These are phyloP conservation scores for Linurgus olivaceus DNA, from an alignment of 2,797 vertebrate genomes.

Conservation along the genomic window DNA sequence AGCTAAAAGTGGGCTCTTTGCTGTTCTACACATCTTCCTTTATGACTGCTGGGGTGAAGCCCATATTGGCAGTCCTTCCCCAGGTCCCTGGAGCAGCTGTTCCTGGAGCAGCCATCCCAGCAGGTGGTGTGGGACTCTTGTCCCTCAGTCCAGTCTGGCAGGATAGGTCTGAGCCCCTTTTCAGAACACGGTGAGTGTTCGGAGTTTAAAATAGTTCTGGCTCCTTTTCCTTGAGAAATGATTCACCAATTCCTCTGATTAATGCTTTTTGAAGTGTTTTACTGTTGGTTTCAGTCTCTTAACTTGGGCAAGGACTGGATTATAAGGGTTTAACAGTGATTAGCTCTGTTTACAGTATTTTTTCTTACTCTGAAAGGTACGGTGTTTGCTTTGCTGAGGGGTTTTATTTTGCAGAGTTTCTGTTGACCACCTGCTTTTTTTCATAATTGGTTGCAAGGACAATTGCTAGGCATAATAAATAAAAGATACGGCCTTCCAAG, in stretches of 20 bases:
- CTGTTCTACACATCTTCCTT: constrained; percentile 70
- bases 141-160: constrained; percentile 69
- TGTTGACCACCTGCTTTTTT: constrained; percentile 63
- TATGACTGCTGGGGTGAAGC: constrained; percentile 64
- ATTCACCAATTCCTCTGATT: constrained; percentile 12
- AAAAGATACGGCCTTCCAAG: constrained; percentile 43
- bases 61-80: constrained; percentile 72
- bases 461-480: constrained; percentile 60
- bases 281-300: constrained; percentile 58
- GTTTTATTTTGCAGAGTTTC: constrained; percentile 50
- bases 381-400: constrained; percentile 15
- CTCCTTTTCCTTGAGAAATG: constrained; percentile 33
- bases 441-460: constrained; percentile 2
- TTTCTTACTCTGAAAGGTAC: not conserved
- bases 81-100: constrained; percentile 77
- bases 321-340: constrained; percentile 62
- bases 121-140: constrained; percentile 61
- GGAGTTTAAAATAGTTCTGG: constrained; percentile 30
- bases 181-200: not conserved
- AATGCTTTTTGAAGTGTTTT: constrained; percentile 59
- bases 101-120: constrained; percentile 76
- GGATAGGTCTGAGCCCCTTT: constrained; percentile 46
- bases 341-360: constrained; percentile 53
- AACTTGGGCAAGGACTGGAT: constrained; percentile 44
- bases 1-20: constrained; percentile 70